phyloP scores from a whole-genome alignment of 1,140 invertebrate genomes.

The Musca domestica region DNA sequence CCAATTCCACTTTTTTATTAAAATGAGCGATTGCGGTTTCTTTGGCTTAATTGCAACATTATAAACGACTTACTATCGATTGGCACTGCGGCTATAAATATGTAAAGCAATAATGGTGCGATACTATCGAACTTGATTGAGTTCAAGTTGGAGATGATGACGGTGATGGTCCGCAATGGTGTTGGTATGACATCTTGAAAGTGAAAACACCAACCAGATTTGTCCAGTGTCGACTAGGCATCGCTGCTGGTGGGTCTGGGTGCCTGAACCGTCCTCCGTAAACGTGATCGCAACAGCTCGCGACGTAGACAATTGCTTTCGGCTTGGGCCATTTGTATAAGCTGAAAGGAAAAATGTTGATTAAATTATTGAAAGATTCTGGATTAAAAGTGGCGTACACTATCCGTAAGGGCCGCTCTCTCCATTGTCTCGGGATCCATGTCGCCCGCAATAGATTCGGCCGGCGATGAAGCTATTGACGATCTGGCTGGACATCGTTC shows the following conservation, averaged over 20 bases:
- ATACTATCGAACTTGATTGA: no score
- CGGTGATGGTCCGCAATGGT: no score
- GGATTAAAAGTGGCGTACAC: conserved; percentile 36
- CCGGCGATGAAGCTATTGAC: not conserved
- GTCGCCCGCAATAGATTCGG: conserved; percentile 20
- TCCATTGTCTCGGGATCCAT: conserved; percentile 37
- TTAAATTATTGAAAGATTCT: not conserved
- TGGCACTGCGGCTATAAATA: no score
- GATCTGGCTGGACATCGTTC: not conserved
- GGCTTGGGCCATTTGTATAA: conserved; percentile 38
- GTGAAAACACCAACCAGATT: no score
- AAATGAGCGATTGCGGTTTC: no score
- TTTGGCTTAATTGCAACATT: no score
- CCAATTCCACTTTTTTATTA: no score
- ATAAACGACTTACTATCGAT: no score
- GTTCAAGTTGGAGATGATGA: no score
- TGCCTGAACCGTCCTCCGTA: conserved; percentile 30
- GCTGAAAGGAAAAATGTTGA: conserved; percentile 27
- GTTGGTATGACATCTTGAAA: no score
- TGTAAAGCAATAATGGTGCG: no score
- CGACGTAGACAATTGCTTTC: conserved; percentile 41
- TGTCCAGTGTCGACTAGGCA: not conserved
- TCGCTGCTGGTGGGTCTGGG: conserved; percentile 2
- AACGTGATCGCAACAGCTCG: conserved; percentile 42
- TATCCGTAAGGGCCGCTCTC: conserved; percentile 39